Evolutionary conservation across 37 sponge, comb jelly and placozoan species (phyloP).

Genomic region (Spongilla lacustris): DNA sequence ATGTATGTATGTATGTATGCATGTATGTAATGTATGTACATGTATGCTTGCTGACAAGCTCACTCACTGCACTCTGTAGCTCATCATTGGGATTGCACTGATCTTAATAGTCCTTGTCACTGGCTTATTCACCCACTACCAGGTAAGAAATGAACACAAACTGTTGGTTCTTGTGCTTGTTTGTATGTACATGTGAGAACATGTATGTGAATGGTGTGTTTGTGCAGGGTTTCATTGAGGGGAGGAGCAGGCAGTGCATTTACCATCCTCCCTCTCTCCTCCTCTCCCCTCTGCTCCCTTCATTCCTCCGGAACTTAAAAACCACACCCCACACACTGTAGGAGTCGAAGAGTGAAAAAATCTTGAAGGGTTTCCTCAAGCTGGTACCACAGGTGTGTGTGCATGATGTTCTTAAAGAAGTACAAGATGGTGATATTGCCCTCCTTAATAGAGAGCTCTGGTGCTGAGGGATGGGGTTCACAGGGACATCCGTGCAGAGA

Average conservation of each 20-base stretch:
- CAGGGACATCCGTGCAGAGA: constrained; percentile 49
- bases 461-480: constrained; percentile 80
- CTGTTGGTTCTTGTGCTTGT: neutral
- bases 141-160: constrained; percentile 39
- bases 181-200: neutral
- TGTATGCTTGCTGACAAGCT: neutral
- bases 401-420: too few species aligned
- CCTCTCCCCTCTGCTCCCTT: too few species aligned
- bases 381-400: constrained; percentile 89
- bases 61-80: constrained; percentile 19
- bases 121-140: constrained; percentile 93
- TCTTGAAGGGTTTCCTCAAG: constrained; percentile 94
- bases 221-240: neutral
- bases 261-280: neutral
- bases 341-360: constrained; percentile 94
- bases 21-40: neutral
- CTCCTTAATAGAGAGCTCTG: constrained; percentile 60
- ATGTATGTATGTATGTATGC: neutral
- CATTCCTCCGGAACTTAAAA: too few species aligned
- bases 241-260: neutral
- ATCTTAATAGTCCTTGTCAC: constrained; percentile 86
- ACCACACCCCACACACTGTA: constrained; percentile 15
- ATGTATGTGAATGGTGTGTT: neutral
- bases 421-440: too few species aligned
- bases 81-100: constrained; percentile 87